Percentiles rank a stretch among this genome's conserved stretches.
Evolutionary conservation across 2,888 invertebrate species (phyloP).

Genomic region (Chrysomela aeneicollis): DNA sequence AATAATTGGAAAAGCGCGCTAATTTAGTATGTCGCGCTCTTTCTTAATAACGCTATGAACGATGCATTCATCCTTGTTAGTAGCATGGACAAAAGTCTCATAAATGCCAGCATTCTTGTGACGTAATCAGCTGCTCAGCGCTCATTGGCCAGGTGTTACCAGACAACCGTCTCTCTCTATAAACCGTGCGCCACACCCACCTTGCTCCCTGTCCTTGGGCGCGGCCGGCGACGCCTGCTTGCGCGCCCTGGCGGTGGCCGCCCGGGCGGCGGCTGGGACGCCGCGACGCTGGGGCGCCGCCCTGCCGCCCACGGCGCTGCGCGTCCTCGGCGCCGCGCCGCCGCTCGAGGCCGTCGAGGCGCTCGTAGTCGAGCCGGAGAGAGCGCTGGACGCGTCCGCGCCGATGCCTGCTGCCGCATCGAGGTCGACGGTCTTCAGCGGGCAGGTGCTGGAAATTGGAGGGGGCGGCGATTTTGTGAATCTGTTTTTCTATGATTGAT

Average conservation of each 20-base stretch:
- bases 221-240: constrained; percentile 65
- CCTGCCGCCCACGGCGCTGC: constrained; percentile 47
- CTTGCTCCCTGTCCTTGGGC: constrained; percentile 76
- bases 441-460: constrained; percentile 16
- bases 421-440: constrained; percentile 7
- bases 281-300: constrained; percentile 34
- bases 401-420: constrained; percentile 42
- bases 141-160: too few species aligned
- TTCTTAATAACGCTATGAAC: too few species aligned
- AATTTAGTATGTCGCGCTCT: too few species aligned
- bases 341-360: constrained; percentile 41
- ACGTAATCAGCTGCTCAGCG: too few species aligned
- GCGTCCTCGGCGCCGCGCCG: constrained; percentile 27
- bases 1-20: too few species aligned
- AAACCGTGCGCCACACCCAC: constrained; percentile 57
- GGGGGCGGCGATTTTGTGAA: too few species aligned
- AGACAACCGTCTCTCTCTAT: too few species aligned
- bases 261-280: constrained; percentile 63
- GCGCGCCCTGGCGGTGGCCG: constrained; percentile 71
- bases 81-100: too few species aligned
- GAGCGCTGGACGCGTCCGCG: constrained; percentile 42
- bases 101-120: too few species aligned
- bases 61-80: too few species aligned
- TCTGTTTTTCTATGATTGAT: too few species aligned
- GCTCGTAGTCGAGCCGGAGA: constrained; percentile 37